phyloP scores from a whole-genome alignment of 92 coral and sea anemone species.

The Heteractis magnifica region DNA sequence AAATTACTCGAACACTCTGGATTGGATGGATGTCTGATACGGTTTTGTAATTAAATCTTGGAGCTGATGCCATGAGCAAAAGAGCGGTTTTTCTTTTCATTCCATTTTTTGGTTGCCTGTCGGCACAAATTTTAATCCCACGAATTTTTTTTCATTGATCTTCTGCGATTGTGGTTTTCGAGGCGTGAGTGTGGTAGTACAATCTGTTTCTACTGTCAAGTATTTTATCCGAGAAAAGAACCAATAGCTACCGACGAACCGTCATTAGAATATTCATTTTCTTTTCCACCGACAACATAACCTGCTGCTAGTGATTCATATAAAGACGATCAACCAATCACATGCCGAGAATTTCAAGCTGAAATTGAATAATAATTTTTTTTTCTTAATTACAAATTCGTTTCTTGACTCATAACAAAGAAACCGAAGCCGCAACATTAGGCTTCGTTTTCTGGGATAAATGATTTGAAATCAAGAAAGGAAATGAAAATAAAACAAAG shows the following conservation, averaged over 20 bases:
- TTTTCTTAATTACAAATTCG: constrained; percentile 24
- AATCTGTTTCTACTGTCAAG: not conserved
- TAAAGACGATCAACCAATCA: constrained; percentile 13
- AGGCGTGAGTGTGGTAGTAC: not conserved
- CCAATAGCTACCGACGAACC: not conserved
- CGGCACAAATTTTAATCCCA: not conserved
- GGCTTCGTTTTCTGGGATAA: not conserved
- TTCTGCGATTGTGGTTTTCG: not conserved
- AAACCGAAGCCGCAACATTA: not conserved
- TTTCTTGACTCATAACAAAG: constrained; percentile 5
- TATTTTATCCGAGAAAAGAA: not conserved
- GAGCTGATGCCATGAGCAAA: not conserved
- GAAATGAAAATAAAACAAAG: not conserved
- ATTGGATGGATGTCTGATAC: not conserved
- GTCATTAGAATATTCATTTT: not conserved
- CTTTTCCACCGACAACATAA: not conserved
- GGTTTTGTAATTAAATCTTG: not conserved
- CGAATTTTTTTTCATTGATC: too few species aligned
- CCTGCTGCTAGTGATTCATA: constrained; percentile 18
- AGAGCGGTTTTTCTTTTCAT: not conserved
- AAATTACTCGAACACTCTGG: not conserved
- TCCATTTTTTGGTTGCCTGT: not conserved
- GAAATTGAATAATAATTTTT: constrained; percentile 4
- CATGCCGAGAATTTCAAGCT: not conserved
- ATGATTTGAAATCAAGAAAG: not conserved